phyloP scores from a whole-genome alignment of 2,113 vertebrate genomes.

The Sphaerodactylus townsendi region DNA sequence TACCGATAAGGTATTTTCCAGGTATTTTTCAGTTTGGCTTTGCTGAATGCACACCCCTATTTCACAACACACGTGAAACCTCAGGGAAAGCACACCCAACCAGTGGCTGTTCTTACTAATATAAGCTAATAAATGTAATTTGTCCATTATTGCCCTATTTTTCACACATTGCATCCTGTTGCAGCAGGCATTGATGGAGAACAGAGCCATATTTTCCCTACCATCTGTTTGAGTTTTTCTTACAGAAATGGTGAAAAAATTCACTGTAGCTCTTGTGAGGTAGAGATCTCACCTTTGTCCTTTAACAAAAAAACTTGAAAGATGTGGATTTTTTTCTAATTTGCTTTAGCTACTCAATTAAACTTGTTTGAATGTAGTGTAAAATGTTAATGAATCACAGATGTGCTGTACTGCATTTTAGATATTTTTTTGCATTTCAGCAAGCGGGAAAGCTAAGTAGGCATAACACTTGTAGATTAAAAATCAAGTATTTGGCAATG shows the following conservation, averaged over 20 bases:
- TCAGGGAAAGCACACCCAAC: too few relatives aligned
- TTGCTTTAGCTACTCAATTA: background rate
- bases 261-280: background rate
- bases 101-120: too few relatives aligned
- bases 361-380: background rate
- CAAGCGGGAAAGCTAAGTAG: background rate
- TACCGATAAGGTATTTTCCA: too few relatives aligned
- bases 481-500: background rate
- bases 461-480: background rate
- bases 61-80: too few relatives aligned
- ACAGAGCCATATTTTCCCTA: background rate
- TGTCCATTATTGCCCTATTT: background rate
- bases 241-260: background rate
- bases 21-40: too few relatives aligned
- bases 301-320: background rate
- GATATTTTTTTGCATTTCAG: background rate
- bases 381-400: background rate
- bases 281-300: background rate
- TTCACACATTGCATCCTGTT: background rate
- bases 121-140: too few relatives aligned
- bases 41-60: too few relatives aligned
- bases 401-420: background rate
- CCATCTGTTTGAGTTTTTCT: background rate
- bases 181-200: background rate
- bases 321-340: constrained; percentile 12